Base-by-base conservation (phyloP, 2,888 invertebrate species). In the Bursaphelenchus okinawaensis region DNA sequence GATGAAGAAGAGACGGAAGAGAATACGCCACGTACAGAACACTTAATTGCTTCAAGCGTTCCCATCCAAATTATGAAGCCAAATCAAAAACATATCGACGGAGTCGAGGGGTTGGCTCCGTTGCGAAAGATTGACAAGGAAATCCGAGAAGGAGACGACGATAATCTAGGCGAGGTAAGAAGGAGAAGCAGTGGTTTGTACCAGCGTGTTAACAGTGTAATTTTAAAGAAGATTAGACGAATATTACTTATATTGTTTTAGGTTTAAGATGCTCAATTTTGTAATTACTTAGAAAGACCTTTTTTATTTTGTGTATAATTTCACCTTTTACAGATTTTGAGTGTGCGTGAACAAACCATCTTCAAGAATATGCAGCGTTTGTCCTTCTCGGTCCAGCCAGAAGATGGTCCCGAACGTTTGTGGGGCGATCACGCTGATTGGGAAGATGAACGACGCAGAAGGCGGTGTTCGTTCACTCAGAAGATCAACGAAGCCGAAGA, bases 341-440 rank as follows among this genome's bases (percentile, higher is more conserved):
- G 40, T 40, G 40, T 59, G 29, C 60, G 60, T 9, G 60, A 59
- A 4, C 60, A 59, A 26, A 59, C 60, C 20, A 40, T 59, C 22
- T 29, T 59, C 19, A 50, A 52, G 60, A 59, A 59, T 50, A 59
- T 59, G 60, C 60, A 59, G 22, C 60, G 31, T 22, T 23, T 59
- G 16, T 59, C 60, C 9, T 23, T 65, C n/a, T 50, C 56, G 12
- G 65, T 63, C n/a, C 55, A 24, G 26, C 55, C 66, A 23, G 26
- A 27, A 12, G 27, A 66, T 26, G 60, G 54, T 31, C 63, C 64
- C 16, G 64, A 63, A 19, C 64, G 64, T n/a, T 22, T 62, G 58
- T 63, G 40, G 23, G 64, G 31, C 9, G 63, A 62, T 28, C 64
- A 50, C 20, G 64, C 24, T 22, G 63, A 64, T 19, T 52, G 50